phyloP scores from a whole-genome alignment of 2,888 invertebrate genomes.

The Timandra comae region DNA sequence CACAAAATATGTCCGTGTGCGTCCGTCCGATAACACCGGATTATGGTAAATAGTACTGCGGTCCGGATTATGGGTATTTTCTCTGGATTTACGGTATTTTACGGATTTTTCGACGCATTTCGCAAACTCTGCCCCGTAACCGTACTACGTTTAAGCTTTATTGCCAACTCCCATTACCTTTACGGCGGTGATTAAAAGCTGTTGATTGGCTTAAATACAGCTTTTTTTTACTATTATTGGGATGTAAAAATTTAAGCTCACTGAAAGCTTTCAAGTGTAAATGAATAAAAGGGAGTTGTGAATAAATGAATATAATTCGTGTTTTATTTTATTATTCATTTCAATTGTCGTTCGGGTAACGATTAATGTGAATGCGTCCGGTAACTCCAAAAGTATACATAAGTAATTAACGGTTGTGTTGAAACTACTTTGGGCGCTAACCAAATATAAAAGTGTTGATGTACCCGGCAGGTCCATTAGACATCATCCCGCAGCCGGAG shows the following conservation, averaged over 20 bases:
- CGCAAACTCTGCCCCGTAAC: conserved; percentile 13
- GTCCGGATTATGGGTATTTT: conserved; percentile 44
- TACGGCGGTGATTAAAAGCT: conserved; percentile 9
- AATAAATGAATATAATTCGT: background rate
- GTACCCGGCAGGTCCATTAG: background rate
- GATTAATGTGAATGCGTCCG: too few relatives aligned
- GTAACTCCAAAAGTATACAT: too few relatives aligned
- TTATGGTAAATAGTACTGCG: conserved; percentile 51
- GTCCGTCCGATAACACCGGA: conserved; percentile 45
- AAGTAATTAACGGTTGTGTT: too few relatives aligned
- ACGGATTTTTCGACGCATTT: conserved; percentile 40
- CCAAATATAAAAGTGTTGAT: background rate
- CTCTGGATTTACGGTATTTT: conserved; percentile 43
- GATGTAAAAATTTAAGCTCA: background rate
- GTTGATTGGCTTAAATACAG: conserved; percentile 1
- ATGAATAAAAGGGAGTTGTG: background rate
- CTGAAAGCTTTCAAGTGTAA: too few relatives aligned
- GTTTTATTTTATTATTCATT: too few relatives aligned
- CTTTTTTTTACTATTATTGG: background rate
- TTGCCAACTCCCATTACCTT: conserved; percentile 17
- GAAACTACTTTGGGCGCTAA: too few relatives aligned
- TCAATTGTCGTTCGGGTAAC: too few relatives aligned
- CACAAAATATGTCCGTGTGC: conserved; percentile 46
- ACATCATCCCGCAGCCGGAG: background rate
- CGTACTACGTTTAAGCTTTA: conserved; percentile 15